Evolutionary conservation across 2,113 vertebrate genomes (phyloP).

Genomic region (Periophthalmus modestus): DNA sequence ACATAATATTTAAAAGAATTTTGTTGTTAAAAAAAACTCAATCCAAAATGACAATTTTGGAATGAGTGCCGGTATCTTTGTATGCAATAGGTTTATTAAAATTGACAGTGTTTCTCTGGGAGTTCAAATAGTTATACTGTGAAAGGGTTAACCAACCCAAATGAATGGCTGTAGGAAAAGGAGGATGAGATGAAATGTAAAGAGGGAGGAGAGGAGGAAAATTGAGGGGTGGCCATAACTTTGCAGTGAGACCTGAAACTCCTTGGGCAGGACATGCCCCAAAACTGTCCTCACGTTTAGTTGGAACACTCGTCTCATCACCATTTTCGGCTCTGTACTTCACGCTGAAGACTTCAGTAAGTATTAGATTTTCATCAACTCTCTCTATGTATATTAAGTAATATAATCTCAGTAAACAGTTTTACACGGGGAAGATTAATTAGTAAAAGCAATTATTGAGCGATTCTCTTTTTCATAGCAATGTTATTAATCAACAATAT

Average conservation of each 20-base stretch:
- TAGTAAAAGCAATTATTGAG: too few species aligned
- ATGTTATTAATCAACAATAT: too few species aligned
- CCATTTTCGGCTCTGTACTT: conserved; percentile 11
- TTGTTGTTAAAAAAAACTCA: background rate
- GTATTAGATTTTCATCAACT: conserved; percentile 45
- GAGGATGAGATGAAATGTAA: conserved; percentile 26
- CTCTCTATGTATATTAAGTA: background rate
- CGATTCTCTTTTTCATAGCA: too few species aligned
- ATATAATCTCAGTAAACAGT: background rate
- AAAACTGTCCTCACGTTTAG: conserved; percentile 44
- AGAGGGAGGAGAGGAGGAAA: conserved; percentile 64
- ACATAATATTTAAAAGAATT: conserved; percentile 24
- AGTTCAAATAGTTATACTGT: background rate
- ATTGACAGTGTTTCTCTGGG: background rate
- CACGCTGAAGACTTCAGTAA: conserved; percentile 49
- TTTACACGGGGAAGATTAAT: too few species aligned
- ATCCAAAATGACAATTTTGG: background rate
- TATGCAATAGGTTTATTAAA: background rate
- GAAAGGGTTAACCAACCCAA: background rate
- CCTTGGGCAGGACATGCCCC: conserved; percentile 32
- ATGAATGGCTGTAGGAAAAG: conserved; percentile 6
- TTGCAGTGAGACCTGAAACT: conserved; percentile 29
- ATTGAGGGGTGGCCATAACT: conserved; percentile 60
- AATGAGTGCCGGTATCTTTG: background rate
- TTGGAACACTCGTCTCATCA: conserved; percentile 39